Evolutionary conservation across 2,113 vertebrate genomes (phyloP).

Genomic region (Platichthys flesus): DNA sequence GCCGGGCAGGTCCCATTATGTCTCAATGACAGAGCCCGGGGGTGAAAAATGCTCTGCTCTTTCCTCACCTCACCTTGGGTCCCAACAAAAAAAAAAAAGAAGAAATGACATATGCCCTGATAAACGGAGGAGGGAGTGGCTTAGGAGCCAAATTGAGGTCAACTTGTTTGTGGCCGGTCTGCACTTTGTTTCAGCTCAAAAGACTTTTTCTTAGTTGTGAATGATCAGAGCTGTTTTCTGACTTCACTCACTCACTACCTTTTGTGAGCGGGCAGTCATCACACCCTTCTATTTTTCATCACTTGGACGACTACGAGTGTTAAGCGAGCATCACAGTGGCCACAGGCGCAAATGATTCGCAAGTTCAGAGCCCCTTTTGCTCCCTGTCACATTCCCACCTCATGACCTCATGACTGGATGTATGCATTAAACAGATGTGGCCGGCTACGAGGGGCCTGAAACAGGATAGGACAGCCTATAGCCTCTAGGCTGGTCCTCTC

Average conservation of each 20-base stretch:
- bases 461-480: slow-evolving; percentile 76
- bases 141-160: slow-evolving; percentile 57
- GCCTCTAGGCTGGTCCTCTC: slow-evolving; percentile 67
- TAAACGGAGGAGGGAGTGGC: slow-evolving; percentile 31
- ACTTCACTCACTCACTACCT: not conserved
- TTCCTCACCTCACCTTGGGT: slow-evolving; percentile 68
- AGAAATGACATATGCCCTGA: slow-evolving; percentile 65
- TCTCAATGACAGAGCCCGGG: slow-evolving; percentile 69
- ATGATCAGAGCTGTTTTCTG: slow-evolving; percentile 8
- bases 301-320: slow-evolving; percentile 6
- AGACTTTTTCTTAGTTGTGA: slow-evolving; percentile 16
- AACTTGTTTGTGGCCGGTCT: slow-evolving; percentile 46
- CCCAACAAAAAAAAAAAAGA: slow-evolving; percentile 43
- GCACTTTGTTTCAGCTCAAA: slow-evolving; percentile 35
- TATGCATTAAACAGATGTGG: slow-evolving; percentile 83
- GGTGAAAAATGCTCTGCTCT: slow-evolving; percentile 64
- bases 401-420: slow-evolving; percentile 77
- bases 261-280: not conserved
- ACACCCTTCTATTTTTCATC: not conserved
- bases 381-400: slow-evolving; percentile 78
- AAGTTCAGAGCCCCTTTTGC: slow-evolving; percentile 65
- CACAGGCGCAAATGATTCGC: slow-evolving; percentile 50
- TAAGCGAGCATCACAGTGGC: slow-evolving; percentile 40
- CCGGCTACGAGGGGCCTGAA: slow-evolving; percentile 75
- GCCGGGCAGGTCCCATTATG: slow-evolving; percentile 74